These are phyloP conservation scores for Elysia crispata DNA, from an alignment of 2,888 invertebrate species.

Conservation along the genomic window DNA sequence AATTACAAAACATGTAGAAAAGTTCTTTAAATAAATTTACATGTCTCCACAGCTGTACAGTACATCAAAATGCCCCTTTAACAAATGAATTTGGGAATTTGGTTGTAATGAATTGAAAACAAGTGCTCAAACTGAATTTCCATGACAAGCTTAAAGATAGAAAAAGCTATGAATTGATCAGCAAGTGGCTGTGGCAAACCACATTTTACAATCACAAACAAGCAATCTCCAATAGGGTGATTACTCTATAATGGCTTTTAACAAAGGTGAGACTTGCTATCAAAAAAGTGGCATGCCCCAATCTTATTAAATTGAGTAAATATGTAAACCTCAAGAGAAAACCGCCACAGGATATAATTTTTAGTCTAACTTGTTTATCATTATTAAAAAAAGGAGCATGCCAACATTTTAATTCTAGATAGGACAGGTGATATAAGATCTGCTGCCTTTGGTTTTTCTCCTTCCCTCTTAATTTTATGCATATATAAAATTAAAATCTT, in stretches of 20 bases:
- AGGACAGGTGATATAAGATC: conserved; percentile 50
- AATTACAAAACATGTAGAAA: no score
- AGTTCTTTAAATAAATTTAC: no score
- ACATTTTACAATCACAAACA: neutral
- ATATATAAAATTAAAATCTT: no score
- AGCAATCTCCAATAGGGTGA: conserved; percentile 41
- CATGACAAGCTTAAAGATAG: conserved; percentile 7
- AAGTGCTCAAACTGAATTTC: neutral
- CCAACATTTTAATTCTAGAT: conserved; percentile 34
- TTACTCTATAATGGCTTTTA: conserved; percentile 15
- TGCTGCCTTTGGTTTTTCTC: conserved; percentile 32
- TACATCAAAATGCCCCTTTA: no score
- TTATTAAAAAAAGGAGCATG: no score
- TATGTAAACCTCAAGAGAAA: neutral
- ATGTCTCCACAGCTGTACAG: no score
- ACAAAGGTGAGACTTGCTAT: neutral
- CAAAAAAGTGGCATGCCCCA: neutral
- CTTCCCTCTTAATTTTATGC: neutral
- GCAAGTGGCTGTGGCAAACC: neutral
- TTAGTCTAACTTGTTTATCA: conserved; percentile 11
- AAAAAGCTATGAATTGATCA: conserved; percentile 36
- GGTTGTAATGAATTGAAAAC: no score
- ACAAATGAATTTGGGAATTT: no score
- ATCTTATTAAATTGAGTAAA: neutral
- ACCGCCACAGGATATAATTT: conserved; percentile 10